Evolutionary conservation across 2,797 vertebrate species (phyloP).

Genomic region (Psittacula echo): DNA sequence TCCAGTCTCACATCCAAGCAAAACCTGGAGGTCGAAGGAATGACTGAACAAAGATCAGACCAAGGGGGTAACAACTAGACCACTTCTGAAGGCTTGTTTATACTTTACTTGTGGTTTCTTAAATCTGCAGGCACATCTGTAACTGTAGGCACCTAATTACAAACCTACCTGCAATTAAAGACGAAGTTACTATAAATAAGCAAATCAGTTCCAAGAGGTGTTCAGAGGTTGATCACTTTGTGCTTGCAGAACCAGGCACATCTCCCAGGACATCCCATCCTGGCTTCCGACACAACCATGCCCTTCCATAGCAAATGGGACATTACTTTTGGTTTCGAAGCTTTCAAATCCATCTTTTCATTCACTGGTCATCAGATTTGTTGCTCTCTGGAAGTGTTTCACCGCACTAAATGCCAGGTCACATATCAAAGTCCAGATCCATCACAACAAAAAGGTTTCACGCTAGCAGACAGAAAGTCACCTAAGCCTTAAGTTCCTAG

Average conservation of each 20-base stretch:
- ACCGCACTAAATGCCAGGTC: neutral
- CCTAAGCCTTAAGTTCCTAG: neutral
- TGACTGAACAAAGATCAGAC: neutral
- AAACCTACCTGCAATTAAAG: neutral
- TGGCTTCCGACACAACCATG: accelerated
- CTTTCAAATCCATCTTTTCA: neutral
- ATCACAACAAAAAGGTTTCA: neutral
- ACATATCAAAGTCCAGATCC: slow-evolving; percentile 8
- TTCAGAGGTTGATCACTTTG: neutral
- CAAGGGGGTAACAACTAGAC: neutral
- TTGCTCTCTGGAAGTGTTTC: neutral
- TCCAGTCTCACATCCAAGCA: accelerated
- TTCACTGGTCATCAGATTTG: neutral
- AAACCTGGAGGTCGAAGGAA: neutral
- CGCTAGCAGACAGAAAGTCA: neutral
- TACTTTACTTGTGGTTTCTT: accelerated
- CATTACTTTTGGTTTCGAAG: neutral
- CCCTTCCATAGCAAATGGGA: neutral
- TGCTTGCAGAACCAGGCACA: neutral
- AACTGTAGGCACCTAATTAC: neutral
- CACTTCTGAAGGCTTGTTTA: neutral
- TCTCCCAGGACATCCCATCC: neutral
- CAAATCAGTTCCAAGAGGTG: neutral
- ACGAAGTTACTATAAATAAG: neutral
- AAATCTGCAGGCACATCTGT: neutral